These are phyloP conservation scores for Enteromius paludinosus DNA, from an alignment of 2,797 vertebrate species.

Conservation along the genomic window DNA sequence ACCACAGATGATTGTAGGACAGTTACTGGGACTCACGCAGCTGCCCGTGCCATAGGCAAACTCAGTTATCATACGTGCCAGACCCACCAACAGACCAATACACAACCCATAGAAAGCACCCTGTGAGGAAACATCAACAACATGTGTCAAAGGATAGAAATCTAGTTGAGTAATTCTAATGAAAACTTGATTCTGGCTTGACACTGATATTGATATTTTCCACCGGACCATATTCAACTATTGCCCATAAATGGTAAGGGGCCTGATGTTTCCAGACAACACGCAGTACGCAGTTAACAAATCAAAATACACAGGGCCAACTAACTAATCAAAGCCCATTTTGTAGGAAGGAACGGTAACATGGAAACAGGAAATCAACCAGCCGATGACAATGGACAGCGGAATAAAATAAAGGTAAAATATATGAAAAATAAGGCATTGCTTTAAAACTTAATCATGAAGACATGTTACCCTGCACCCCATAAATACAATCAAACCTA, in stretches of 20 bases:
- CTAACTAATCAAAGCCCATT: not conserved
- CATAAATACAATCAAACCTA: no score
- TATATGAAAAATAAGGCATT: no score
- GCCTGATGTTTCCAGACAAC: no score
- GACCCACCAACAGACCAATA: constrained; percentile 83
- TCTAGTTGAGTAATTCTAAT: not conserved
- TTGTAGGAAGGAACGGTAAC: not conserved
- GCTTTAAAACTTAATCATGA: no score
- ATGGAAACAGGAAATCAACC: constrained; percentile 74
- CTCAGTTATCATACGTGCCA: constrained; percentile 89
- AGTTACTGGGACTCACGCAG: constrained; percentile 84
- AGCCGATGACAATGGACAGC: no score
- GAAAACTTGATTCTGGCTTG: not conserved
- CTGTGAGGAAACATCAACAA: constrained; percentile 70
- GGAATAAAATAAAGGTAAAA: no score
- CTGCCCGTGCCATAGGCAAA: constrained; percentile 90
- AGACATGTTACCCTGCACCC: no score
- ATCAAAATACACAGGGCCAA: no score
- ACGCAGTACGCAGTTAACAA: no score
- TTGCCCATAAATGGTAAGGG: not conserved
- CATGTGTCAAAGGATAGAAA: not conserved
- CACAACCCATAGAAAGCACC: constrained; percentile 91
- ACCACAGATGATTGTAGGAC: constrained; percentile 91
- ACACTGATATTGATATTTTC: not conserved
- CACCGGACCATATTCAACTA: not conserved